Percentiles rank a stretch among this genome's conserved stretches.
phyloP scores from a whole-genome alignment of 2,888 invertebrate genomes.

The Ashinkailepas kermadecensis region DNA sequence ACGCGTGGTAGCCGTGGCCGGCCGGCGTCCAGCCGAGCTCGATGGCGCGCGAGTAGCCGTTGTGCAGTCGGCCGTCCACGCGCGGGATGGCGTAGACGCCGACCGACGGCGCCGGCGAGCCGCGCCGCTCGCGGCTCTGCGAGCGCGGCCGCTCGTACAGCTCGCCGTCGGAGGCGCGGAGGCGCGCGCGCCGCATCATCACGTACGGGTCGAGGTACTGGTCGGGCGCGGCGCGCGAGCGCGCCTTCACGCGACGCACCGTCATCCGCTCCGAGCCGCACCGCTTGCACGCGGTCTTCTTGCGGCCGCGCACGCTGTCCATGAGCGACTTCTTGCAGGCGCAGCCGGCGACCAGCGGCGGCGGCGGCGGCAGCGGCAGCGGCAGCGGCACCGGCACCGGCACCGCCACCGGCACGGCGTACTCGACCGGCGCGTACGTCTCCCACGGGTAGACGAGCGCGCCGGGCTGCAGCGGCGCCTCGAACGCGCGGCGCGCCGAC shows the following conservation, averaged over 20 bases:
- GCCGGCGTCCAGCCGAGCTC: background rate
- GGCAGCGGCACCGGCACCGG: too few relatives aligned
- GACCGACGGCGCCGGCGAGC: background rate
- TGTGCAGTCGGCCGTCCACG: background rate
- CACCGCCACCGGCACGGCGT: constrained; percentile 7
- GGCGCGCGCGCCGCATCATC: constrained; percentile 66
- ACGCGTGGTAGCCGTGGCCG: background rate
- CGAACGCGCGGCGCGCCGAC: background rate
- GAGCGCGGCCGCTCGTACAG: background rate
- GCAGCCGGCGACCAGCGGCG: background rate
- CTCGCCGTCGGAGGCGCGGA: constrained; percentile 38
- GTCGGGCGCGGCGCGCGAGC: constrained; percentile 43
- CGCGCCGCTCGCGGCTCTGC: background rate
- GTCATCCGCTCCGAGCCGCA: background rate
- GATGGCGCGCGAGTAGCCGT: background rate
- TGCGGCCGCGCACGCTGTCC: background rate
- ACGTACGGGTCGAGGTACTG: constrained; percentile 66
- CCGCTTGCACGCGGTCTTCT: background rate
- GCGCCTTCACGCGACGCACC: background rate
- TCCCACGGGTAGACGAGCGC: background rate
- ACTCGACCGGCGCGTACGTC: background rate
- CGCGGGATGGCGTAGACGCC: background rate
- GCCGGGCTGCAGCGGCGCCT: background rate
- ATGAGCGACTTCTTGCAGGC: constrained; percentile 8
- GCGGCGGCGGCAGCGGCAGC: background rate